Evolutionary conservation across 2,113 vertebrate genomes (phyloP), one percentile per base, ranked within the genome.

Genomic region (Carassius auratus): DNA sequence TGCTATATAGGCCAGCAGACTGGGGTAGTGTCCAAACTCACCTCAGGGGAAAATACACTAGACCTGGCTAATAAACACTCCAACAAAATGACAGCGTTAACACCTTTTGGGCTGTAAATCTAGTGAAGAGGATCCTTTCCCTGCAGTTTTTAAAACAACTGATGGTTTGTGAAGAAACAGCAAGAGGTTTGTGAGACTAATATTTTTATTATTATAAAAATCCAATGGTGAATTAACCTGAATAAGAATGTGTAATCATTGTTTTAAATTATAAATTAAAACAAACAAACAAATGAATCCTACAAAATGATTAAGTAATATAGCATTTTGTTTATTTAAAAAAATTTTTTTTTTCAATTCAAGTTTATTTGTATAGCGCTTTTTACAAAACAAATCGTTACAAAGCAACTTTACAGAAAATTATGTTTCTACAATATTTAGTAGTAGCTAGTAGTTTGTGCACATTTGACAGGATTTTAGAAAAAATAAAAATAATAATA

Each of bases 11-110:
- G 76, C 76, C 77, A 69, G 77, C 52, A 52, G 76, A 57, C 42
- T 69, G 50, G 84, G 62, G 55, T 62, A 57, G 38, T 33, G 13
- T 76, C 83, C 83, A 76, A 62, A 75, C 57, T 84, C 52, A 30
- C 73, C 78, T 59, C 3, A n/a, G 73, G 42, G 71, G 69, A 64
- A 48, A 64, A 66, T 21, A 64, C 52, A 38, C 38, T 84, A 50
- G 42, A 75, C 55, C 69, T 59, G 8, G 45, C 69, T 74, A 84
- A 84, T 84, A 42, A 76, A 75, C 71, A 45, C 68, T 61, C 5
- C 12, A 15, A 76, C 52, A 23, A 30, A 57, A 36, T 74, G 52
- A 75, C 36, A 23, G 9, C 12, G 69, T 42, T 13, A 61, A 59
- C 0, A 30, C 55, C 82, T 3, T 21, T 4, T 84, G 7, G 36